A percentile compares a stretch with the other conserved stretches of the same genome.
Conservation (phyloP, 2,888 invertebrate genomes). For the Sycophila texana region DNA sequence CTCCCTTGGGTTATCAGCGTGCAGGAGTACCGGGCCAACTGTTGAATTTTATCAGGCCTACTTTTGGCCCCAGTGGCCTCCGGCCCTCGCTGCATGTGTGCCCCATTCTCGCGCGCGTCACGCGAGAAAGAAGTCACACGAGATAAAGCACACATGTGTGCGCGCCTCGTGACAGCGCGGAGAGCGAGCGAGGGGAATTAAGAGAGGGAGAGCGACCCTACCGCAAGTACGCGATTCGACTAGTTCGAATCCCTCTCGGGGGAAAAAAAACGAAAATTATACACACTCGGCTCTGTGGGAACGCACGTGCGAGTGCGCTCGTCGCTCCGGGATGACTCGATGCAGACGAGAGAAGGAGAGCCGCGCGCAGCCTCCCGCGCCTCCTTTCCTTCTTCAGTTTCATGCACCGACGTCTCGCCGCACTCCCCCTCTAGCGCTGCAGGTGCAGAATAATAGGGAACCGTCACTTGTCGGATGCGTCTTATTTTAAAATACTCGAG, state of each 20-base stretch:
- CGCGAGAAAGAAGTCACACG: slow-evolving; percentile 42
- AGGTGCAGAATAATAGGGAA: too few relatives aligned
- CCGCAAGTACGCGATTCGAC: slow-evolving; percentile 47
- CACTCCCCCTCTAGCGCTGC: too few relatives aligned
- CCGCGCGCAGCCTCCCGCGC: not conserved
- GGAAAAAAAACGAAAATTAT: slow-evolving; percentile 59
- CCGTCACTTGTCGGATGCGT: too few relatives aligned
- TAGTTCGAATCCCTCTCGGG: slow-evolving; percentile 18
- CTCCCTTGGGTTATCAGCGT: not conserved
- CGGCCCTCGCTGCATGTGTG: slow-evolving; percentile 34
- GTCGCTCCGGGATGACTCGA: not conserved
- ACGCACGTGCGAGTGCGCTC: slow-evolving; percentile 57
- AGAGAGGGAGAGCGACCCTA: slow-evolving; percentile 43
- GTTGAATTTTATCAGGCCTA: slow-evolving; percentile 70
- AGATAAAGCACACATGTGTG: slow-evolving; percentile 49
- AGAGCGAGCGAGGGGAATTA: slow-evolving; percentile 34
- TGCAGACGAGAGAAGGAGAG: not conserved
- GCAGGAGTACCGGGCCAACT: slow-evolving; percentile 68
- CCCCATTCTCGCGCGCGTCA: slow-evolving; percentile 31
- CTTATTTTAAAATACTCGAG: too few relatives aligned
- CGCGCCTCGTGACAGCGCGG: slow-evolving; percentile 20
- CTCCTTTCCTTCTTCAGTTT: too few relatives aligned
- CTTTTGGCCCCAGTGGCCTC: slow-evolving; percentile 36
- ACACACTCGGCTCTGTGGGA: slow-evolving; percentile 55
- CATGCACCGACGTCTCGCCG: too few relatives aligned